Evolutionary conservation across 1,140 invertebrate species (phyloP), one percentile per base, ranked within the genome.

Genomic region (Dysdera silvatica): DNA sequence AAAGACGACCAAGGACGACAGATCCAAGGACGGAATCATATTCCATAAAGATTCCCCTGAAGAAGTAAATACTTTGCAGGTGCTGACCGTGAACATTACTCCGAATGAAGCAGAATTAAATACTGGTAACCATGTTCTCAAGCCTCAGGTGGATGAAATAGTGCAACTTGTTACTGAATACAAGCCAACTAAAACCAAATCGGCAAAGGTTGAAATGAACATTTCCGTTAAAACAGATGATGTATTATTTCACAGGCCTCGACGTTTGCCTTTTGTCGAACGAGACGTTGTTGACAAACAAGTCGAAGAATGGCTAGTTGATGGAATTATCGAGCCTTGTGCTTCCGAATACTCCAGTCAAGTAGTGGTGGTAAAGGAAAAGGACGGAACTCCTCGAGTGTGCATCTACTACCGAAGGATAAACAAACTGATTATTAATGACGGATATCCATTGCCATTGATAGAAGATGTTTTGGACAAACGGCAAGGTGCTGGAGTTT

Each of bases 401-500:
- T 55, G 52, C 18, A 16, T 49, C 6, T 23, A 55, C 18, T 55
- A 55, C 29, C 4, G 52, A 55, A 4, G 20, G 3, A 20, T 55
- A 20, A 55, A 43, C 18, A 55, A 40, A 18, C 31, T 32, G 35
- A 55, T 35, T 4, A 35, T 43, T 7, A 37, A 16, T 32, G 33
- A 55, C 5, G 12, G 35, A 20, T 55, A 32, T 37, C 52, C 33
- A 3, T 55, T 55, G 20, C 52, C 52, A 4, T 6, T 49, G 10
- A 55, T 55, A 45, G 52, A 55, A 7, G 52, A 43, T 10, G 29
- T 55, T 5, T 8, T 55, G 3, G 52, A 55, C 29, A 43, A 24
- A 55, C 18, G 31, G 6, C 14, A 49, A 24, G 3, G 12, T 7
- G 14, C 24, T 24, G 7, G 18, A 5, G 52, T 55, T 20, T 55